phyloP scores from a whole-genome alignment of 1,140 invertebrate species.

The Stenopsyche tienmushanensis region DNA sequence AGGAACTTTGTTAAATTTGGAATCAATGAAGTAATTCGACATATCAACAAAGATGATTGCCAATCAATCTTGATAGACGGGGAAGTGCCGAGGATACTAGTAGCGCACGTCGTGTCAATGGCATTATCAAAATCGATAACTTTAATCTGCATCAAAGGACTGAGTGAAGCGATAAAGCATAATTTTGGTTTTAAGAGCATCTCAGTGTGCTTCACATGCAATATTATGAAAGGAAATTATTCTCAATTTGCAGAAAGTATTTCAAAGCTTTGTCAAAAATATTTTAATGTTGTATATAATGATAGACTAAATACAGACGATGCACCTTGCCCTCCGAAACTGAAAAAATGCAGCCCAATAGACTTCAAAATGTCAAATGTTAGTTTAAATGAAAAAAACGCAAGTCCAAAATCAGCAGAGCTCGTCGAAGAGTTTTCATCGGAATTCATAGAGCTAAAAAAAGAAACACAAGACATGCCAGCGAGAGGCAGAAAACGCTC shows the following conservation, averaged over 20 bases:
- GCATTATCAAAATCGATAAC: slow-evolving; percentile 23
- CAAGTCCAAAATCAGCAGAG: not conserved
- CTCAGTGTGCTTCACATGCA: slow-evolving; percentile 22
- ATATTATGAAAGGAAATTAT: not conserved
- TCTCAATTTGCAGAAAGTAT: not conserved
- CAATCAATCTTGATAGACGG: slow-evolving; percentile 33
- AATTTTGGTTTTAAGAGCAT: slow-evolving; percentile 34
- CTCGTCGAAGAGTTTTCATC: not conserved
- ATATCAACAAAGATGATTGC: slow-evolving; percentile 22
- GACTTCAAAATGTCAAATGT: no score
- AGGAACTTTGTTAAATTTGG: slow-evolving; percentile 34
- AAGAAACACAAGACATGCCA: not conserved
- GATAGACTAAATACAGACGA: not conserved
- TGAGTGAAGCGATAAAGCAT: slow-evolving; percentile 5
- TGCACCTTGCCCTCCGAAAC: not conserved
- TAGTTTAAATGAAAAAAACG: no score
- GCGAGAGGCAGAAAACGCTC: not conserved
- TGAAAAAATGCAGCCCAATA: no score
- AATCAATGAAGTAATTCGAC: slow-evolving; percentile 31
- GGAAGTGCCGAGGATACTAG: slow-evolving; percentile 29
- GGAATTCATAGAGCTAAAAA: not conserved
- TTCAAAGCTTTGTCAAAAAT: not conserved
- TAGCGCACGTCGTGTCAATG: slow-evolving; percentile 23
- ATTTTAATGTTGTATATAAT: not conserved
- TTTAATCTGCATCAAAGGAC: slow-evolving; percentile 26